phyloP scores from a whole-genome alignment of 2,888 invertebrate species.

The Cabera pusaria region DNA sequence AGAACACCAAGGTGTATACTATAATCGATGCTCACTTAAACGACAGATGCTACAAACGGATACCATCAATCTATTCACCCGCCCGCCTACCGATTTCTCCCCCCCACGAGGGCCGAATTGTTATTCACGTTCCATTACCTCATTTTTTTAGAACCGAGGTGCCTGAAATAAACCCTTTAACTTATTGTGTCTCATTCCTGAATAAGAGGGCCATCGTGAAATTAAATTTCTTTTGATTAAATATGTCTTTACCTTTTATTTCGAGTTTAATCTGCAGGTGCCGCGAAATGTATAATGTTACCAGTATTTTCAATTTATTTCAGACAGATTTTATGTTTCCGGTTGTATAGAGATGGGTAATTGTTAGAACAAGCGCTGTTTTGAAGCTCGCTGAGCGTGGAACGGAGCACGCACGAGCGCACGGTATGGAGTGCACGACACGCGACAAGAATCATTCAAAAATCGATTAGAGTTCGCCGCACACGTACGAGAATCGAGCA shows the following conservation, averaged over 20 bases:
- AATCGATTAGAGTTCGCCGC: slow-evolving; percentile 67
- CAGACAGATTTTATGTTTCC: slow-evolving; percentile 30
- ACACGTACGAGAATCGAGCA: slow-evolving; percentile 66
- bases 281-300: slow-evolving; percentile 23
- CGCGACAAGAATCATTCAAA: slow-evolving; percentile 60
- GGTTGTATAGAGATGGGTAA: slow-evolving; percentile 21
- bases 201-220: slow-evolving; percentile 66
- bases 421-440: slow-evolving; percentile 38
- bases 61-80: slow-evolving; percentile 75
- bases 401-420: slow-evolving; percentile 38
- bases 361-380: slow-evolving; percentile 16
- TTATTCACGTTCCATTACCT: slow-evolving; percentile 82
- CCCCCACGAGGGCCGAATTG: slow-evolving; percentile 68
- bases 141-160: slow-evolving; percentile 78
- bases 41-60: slow-evolving; percentile 82
- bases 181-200: slow-evolving; percentile 75
- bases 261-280: slow-evolving; percentile 36
- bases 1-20: slow-evolving; percentile 74
- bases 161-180: slow-evolving; percentile 77
- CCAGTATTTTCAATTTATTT: slow-evolving; percentile 11
- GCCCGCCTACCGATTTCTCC: slow-evolving; percentile 39
- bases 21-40: slow-evolving; percentile 81
- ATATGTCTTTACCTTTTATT: slow-evolving; percentile 49
- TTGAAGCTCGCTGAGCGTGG: background rate
- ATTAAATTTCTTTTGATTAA: slow-evolving; percentile 69